Evolutionary conservation across 2,797 vertebrate species (phyloP), one percentile per base, ranked within the genome.

Genomic region (Ammospiza maritima): DNA sequence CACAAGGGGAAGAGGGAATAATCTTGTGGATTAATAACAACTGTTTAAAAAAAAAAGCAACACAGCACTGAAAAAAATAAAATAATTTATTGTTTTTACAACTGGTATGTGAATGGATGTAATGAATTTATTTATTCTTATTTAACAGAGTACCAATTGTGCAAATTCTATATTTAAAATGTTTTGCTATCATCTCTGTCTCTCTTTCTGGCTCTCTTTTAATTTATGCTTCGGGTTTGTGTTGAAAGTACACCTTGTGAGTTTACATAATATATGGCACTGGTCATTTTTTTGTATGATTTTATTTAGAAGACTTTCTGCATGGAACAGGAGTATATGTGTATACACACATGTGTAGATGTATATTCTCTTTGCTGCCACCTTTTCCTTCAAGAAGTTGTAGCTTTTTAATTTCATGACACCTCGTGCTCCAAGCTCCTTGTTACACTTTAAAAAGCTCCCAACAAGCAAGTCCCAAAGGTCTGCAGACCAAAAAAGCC

Each of bases 81-180:
- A 97, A 96, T 98, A 99, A 99, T 99, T 99, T 99, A 99, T 99
- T 99, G 98, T 99, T 99, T 99, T 98, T 99, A 98, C 98, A 99
- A 99, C 98, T 98, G 95, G 96, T 99, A 98, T 99, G 98, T 99
- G 98, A 99, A 98, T 83, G 86, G 97, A 98, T 98, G 98, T 98
- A 98, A 99, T 98, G 97, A 98, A 98, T 98, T 98, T 99, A 99
- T 99, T 99, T 99, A 99, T 99, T 98, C 97, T 98, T 99, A 99
- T 99, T 99, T 99, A 99, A 99, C 98, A 97, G 98, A 98, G 96
- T 98, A 98, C 96, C 95, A 98, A 98, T 98, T 99, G 98, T 99
- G 98, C 98, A 98, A 98, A 98, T 98, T 98, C 97, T 98, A 98
- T 98, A 98, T 98, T 98, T 99, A 98, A 98, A 97, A 97, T 98